Base-by-base conservation (phyloP, 2,113 vertebrate genomes). In the Dissostichus mawsoni region DNA sequence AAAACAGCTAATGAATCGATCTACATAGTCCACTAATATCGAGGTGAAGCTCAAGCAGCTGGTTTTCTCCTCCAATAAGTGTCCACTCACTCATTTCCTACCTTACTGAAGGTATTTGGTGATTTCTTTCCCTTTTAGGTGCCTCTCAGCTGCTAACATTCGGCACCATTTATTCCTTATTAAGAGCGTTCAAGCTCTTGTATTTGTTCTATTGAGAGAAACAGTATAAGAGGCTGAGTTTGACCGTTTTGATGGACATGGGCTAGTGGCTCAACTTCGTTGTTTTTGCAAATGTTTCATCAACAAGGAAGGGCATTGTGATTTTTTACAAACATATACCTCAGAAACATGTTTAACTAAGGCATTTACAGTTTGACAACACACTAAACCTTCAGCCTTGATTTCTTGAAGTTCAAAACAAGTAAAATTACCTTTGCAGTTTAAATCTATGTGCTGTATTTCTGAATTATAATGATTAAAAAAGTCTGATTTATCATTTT, bases 1-100 rank as follows among this genome's bases (percentile, higher is more conserved):
- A 79, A 73, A 62, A 33, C 45, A 29, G 69, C 63, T 82, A 81
- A 87, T 87, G 65, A 72, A 56, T 41, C 17, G 52, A 84, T 64
- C 72, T 69, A 72, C n/a, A 50, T 20, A 52, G 62, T 41, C 58
- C 71, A 51, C 45, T 82, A 64, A 66, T 80, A 52, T 61, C 29
- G 64, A 18, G 73, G 55, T 55, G 33, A 57, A 51, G 63, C 53
- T 79, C 41, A 13, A 64, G 76, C 53, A 61, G 48, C 23, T 57
- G 16, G 33, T 58, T 16, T 55, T 4, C 11, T 64, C 20, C 0
- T 68, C 44, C 33, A 58, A 48, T 70, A 50, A 50, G 33, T 23
- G 57, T 64, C 77, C 51, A 18, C 66, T 16, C 61, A 68, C 55
- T 87, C 29, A 68, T 81, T 59, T 78, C 45, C 65, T n/a, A 23